Evolutionary conservation across 2,113 vertebrate genomes (phyloP).

Genomic region (Poeciliopsis prolifica): DNA sequence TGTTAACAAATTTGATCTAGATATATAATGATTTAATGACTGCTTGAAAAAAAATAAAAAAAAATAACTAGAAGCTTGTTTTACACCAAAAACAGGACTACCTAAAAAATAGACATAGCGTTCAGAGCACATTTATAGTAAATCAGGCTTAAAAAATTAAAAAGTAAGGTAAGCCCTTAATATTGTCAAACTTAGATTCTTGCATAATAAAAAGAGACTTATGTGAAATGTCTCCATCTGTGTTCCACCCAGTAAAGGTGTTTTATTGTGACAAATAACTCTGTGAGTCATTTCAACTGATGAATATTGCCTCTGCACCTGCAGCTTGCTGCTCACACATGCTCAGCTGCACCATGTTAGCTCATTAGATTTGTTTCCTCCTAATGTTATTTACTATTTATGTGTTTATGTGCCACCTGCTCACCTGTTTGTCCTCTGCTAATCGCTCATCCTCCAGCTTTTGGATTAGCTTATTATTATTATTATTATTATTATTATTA

Average conservation of each 20-base stretch:
- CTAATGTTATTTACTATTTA: not conserved
- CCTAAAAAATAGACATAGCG: too few species aligned
- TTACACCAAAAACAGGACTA: too few species aligned
- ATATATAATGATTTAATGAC: too few species aligned
- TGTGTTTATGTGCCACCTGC: not conserved
- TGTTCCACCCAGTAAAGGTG: not conserved
- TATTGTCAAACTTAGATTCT: not conserved
- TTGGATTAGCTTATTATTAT: not conserved
- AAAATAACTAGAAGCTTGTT: too few species aligned
- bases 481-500: too few species aligned
- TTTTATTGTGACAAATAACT: not conserved
- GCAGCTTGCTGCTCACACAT: not conserved
- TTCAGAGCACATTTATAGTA: not conserved
- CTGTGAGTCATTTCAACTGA: not conserved
- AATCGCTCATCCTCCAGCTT: not conserved
- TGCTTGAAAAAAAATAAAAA: too few species aligned
- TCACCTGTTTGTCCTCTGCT: not conserved
- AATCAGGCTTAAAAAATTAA: not conserved
- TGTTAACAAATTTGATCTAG: too few species aligned
- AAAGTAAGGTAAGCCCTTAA: not conserved
- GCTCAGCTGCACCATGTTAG: constrained; percentile 1
- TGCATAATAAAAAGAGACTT: not conserved
- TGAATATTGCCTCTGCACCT: not conserved
- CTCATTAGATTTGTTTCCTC: not conserved
- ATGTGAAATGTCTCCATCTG: not conserved